phyloP scores from a whole-genome alignment of 1,140 invertebrate genomes.

The Temnothorax curvispinosus region DNA sequence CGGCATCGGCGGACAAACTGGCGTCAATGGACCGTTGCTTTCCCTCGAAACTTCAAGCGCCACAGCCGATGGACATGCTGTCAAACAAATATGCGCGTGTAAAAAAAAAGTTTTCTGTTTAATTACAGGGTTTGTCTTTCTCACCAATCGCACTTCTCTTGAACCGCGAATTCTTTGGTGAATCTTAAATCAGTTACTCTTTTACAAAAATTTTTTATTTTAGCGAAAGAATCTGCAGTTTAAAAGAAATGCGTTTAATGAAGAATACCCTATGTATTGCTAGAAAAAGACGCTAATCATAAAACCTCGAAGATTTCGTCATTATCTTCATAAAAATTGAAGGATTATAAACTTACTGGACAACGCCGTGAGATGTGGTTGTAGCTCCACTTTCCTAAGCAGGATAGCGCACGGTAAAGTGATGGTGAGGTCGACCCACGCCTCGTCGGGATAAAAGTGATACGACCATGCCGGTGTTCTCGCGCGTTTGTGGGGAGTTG shows the following conservation, averaged over 20 bases:
- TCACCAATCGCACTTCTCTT: background rate
- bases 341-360: slow-evolving; percentile 88
- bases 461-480: slow-evolving; percentile 96
- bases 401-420: slow-evolving; percentile 95
- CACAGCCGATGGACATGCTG: slow-evolving; percentile 95
- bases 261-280: background rate
- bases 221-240: background rate
- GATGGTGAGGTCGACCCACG: slow-evolving; percentile 94
- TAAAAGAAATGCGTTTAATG: background rate
- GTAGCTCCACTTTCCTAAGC: slow-evolving; percentile 95
- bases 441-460: slow-evolving; percentile 96
- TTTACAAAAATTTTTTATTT: background rate
- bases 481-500: slow-evolving; percentile 92
- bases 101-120: background rate
- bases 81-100: slow-evolving; percentile 58
- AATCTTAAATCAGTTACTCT: background rate
- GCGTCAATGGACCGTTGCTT: slow-evolving; percentile 87
- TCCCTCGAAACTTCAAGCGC: slow-evolving; percentile 91
- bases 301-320: background rate
- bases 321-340: background rate
- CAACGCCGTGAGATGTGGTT: slow-evolving; percentile 94
- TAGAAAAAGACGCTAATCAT: background rate
- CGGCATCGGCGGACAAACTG: slow-evolving; percentile 90
- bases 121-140: background rate
- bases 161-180: background rate